Conservation (phyloP, 2,797 vertebrate species). For the Buphagus erythrorhynchus region DNA sequence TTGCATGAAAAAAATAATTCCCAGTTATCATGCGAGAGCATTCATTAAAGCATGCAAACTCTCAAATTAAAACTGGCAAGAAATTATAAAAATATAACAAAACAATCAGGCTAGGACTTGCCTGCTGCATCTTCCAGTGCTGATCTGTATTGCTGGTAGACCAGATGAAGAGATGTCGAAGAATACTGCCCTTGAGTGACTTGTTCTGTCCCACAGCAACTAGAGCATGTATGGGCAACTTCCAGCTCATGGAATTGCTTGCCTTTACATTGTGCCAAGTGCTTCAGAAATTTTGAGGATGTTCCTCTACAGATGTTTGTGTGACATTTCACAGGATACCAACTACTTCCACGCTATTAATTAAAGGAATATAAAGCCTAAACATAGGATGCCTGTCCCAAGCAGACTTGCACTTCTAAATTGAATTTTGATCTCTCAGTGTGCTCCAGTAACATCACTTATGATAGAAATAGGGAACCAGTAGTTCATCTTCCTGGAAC, state of each 20-base stretch:
- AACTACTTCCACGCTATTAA: neutral
- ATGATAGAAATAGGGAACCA: neutral
- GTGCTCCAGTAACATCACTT: neutral
- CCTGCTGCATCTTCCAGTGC: neutral
- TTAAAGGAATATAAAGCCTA: neutral
- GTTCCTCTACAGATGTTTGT: neutral
- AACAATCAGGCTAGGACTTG: neutral
- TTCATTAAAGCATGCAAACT: neutral
- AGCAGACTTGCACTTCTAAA: neutral
- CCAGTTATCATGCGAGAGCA: neutral
- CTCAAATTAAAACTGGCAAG: neutral
- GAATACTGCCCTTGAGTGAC: neutral
- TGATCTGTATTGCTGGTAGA: neutral
- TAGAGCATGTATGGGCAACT: neutral
- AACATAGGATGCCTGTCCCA: neutral
- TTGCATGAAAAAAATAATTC: neutral
- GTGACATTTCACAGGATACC: neutral
- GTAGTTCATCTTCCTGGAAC: neutral
- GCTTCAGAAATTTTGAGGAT: neutral
- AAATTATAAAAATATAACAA: neutral
- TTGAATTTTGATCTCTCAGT: neutral
- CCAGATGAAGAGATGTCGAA: neutral
- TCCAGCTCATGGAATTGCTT: neutral
- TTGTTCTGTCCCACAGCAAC: neutral
- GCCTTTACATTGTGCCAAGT: fast-evolving